Evolutionary conservation across 2,888 invertebrate genomes (phyloP).

Genomic region (Perizoma affinitatum): DNA sequence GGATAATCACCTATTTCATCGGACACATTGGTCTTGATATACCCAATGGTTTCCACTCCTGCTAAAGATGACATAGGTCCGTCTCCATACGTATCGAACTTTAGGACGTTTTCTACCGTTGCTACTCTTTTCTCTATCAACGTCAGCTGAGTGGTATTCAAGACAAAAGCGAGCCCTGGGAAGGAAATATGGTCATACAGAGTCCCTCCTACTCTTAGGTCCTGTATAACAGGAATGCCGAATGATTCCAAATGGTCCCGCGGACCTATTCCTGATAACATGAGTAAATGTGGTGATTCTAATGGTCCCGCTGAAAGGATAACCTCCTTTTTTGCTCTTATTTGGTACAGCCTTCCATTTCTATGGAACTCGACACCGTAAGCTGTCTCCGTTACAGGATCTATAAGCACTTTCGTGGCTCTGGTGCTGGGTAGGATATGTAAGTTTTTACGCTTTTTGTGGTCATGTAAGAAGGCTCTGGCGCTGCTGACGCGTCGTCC

Average conservation of each 20-base stretch:
- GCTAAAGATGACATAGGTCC: conserved; percentile 82
- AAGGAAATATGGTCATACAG: conserved; percentile 88
- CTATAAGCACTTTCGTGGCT: conserved; percentile 84
- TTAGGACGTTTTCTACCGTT: conserved; percentile 59
- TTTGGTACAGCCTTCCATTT: conserved; percentile 72
- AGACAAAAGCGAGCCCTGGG: conserved; percentile 80
- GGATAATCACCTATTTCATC: conserved; percentile 82
- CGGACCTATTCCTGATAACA: conserved; percentile 88
- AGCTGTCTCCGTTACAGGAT: conserved; percentile 77
- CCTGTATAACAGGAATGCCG: conserved; percentile 84
- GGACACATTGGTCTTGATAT: conserved; percentile 84
- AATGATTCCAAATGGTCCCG: conserved; percentile 81
- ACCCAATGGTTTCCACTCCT: conserved; percentile 84
- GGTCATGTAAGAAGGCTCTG: conserved; percentile 83
- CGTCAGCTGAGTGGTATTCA: conserved; percentile 72
- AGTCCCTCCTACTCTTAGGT: conserved; percentile 87
- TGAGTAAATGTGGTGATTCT: conserved; percentile 90
- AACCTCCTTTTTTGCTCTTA: conserved; percentile 80
- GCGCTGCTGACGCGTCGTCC: conserved; percentile 83
- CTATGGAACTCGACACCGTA: conserved; percentile 65
- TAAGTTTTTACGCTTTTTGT: conserved; percentile 82
- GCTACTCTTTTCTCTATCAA: conserved; percentile 57
- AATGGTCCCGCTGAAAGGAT: conserved; percentile 89
- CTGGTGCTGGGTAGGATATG: conserved; percentile 81
- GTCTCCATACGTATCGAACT: conserved; percentile 69